Evolutionary conservation across 1,140 invertebrate species (phyloP).

Genomic region (Sogatella furcifera): DNA sequence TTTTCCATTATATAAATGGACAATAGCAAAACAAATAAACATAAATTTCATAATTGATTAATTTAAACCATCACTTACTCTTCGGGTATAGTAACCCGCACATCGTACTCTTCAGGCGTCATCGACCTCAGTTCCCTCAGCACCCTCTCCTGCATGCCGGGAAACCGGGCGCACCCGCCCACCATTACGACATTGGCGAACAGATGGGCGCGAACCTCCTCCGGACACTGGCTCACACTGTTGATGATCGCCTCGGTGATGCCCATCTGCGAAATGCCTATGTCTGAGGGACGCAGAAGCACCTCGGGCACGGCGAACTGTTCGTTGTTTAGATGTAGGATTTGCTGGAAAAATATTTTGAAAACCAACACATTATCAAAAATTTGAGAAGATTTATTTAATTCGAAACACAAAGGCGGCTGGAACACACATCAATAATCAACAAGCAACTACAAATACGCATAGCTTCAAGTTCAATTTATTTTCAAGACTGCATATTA

Average conservation of each 20-base stretch:
- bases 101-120: constrained; percentile 62
- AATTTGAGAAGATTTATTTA: no score
- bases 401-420: no score
- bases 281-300: constrained; percentile 88
- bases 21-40: no score
- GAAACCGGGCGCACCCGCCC: constrained; percentile 79
- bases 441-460: no score
- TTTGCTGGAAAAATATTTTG: constrained; percentile 60
- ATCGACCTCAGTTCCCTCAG: constrained; percentile 67
- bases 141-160: constrained; percentile 74
- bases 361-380: no score
- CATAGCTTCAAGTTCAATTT: no score
- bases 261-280: constrained; percentile 90
- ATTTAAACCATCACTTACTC: no score
- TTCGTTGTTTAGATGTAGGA: constrained; percentile 82
- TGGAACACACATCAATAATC: no score
- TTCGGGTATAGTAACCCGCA: constrained; percentile 57
- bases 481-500: no score
- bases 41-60: no score
- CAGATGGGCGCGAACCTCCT: constrained; percentile 69
- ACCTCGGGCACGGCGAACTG: constrained; percentile 89
- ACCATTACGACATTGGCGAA: constrained; percentile 82
- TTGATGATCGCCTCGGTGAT: constrained; percentile 81
- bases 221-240: constrained; percentile 57
- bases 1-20: no score